Percentiles rank a stretch among this genome's conserved stretches.
phyloP scores from a whole-genome alignment of 2,113 vertebrate species.

The Mesitornis unicolor region DNA sequence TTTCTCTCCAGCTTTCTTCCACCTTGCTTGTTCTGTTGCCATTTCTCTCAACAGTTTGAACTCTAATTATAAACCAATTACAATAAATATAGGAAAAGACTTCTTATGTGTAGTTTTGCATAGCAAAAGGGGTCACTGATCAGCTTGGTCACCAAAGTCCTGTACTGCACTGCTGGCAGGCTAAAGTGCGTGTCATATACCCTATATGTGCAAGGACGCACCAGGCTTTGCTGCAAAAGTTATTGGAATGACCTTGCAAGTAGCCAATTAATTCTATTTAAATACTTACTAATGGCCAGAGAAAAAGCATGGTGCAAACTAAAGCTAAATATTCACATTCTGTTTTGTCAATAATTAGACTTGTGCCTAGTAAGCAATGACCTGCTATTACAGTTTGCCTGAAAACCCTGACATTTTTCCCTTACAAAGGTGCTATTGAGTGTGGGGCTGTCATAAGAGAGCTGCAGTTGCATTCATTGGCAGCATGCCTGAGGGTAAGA shows the following conservation, averaged over 20 bases:
- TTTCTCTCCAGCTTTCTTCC: not conserved
- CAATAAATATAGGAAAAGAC: not conserved
- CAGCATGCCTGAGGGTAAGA: not conserved
- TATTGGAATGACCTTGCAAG: not conserved
- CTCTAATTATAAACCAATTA: not conserved
- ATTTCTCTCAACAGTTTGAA: not conserved
- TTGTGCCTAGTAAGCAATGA: not conserved
- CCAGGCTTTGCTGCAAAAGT: not conserved
- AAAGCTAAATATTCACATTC: not conserved
- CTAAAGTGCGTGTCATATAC: not conserved
- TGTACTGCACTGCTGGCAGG: not conserved
- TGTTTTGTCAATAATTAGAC: slow-evolving; percentile 44
- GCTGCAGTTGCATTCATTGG: slow-evolving; percentile 26
- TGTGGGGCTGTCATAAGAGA: not conserved
- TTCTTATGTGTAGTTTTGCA: not conserved
- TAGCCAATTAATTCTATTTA: slow-evolving; percentile 29
- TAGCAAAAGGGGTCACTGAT: not conserved
- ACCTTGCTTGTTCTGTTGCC: rapidly evolving
- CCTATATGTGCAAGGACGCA: not conserved
- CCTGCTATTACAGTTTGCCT: not conserved
- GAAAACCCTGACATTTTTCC: not conserved
- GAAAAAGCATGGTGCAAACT: not conserved
- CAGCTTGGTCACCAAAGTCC: not conserved
- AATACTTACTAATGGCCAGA: not conserved
- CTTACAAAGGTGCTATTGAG: not conserved